These are phyloP conservation scores for Hydropotes inermis DNA, from an alignment of 2,113 vertebrate genomes.

Conservation along the genomic window DNA sequence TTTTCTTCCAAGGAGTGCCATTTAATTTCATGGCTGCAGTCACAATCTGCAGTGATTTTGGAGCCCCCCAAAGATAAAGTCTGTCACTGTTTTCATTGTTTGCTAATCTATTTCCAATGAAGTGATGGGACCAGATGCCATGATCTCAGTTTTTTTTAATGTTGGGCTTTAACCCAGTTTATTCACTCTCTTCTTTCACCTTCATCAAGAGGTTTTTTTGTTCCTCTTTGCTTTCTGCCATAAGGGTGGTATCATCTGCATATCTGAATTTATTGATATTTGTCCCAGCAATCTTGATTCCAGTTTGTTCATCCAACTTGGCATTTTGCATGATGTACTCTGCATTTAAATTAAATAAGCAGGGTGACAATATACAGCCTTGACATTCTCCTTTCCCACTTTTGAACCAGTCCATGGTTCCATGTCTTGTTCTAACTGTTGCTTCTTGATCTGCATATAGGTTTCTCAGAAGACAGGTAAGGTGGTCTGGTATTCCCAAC, in stretches of 20 bases:
- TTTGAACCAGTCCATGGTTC: not conserved
- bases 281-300: not conserved
- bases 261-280: not conserved
- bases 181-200: not conserved
- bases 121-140: not conserved
- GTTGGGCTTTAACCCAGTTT: not conserved
- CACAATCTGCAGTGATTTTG: not conserved
- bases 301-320: not conserved
- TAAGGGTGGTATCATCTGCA: not conserved
- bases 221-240: not conserved
- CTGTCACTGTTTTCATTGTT: not conserved
- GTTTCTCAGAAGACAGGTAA: not conserved
- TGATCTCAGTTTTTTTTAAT: not conserved
- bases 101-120: not conserved
- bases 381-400: not conserved
- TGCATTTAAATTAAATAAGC: not conserved
- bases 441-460: not conserved
- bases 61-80: not conserved
- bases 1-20: not conserved
- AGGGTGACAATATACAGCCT: not conserved
- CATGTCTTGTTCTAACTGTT: not conserved
- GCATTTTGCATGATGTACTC: not conserved
- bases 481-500: not conserved
- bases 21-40: not conserved
- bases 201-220: not conserved